phyloP scores from a whole-genome alignment of 2,888 invertebrate species.

The Aphodius granarius region DNA sequence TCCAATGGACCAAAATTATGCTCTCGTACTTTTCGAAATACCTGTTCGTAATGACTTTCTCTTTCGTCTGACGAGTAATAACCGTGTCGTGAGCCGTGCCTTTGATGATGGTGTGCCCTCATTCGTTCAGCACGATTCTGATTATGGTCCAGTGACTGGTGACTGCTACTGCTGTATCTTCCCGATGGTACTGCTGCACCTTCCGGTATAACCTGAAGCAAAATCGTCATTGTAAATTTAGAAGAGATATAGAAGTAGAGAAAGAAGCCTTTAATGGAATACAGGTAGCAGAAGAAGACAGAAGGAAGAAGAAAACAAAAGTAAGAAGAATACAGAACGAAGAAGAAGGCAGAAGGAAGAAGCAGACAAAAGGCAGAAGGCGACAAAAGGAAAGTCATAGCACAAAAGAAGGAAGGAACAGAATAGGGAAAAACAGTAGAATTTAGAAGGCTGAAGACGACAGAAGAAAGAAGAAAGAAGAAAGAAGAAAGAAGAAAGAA shows the following conservation, averaged over 20 bases:
- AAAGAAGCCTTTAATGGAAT: background rate
- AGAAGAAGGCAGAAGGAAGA: background rate
- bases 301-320: background rate
- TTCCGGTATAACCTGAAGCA: constrained; percentile 50
- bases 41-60: constrained; percentile 55
- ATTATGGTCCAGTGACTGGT: constrained; percentile 40
- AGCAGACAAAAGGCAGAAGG: too few species aligned
- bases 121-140: constrained; percentile 40
- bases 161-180: constrained; percentile 45
- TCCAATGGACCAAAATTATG: constrained; percentile 16
- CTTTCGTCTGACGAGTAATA: constrained; percentile 61
- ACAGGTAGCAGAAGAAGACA: background rate
- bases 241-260: background rate
- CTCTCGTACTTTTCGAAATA: constrained; percentile 50
- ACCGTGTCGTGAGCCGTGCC: constrained; percentile 60
- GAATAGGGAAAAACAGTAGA: too few species aligned
- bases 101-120: constrained; percentile 51
- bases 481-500: too few species aligned
- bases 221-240: background rate
- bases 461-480: too few species aligned
- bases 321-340: too few species aligned
- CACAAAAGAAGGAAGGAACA: too few species aligned
- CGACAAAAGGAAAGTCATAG: too few species aligned
- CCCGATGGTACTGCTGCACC: constrained; percentile 46
- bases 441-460: too few species aligned